phyloP scores from a whole-genome alignment of 2,888 invertebrate genomes.

The Arge pagana region DNA sequence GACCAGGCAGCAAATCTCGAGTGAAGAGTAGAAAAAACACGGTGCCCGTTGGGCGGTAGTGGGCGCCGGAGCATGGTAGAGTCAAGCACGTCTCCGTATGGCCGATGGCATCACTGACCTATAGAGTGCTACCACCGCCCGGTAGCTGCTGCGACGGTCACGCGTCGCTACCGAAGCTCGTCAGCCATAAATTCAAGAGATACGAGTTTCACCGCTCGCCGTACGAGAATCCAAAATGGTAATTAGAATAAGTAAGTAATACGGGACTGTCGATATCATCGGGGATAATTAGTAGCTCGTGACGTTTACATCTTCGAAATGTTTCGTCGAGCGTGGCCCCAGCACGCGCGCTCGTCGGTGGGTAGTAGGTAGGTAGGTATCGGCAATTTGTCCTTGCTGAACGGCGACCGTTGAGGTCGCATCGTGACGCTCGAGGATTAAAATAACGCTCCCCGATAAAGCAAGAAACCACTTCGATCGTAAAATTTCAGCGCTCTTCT shows the following conservation, averaged over 20 bases:
- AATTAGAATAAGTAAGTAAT: too few relatives aligned
- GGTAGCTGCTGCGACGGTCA: background rate
- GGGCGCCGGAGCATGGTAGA: slow-evolving; percentile 4
- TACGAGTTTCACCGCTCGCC: too few relatives aligned
- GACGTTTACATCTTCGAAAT: too few relatives aligned
- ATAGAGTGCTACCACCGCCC: slow-evolving; percentile 17
- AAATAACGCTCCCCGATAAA: slow-evolving; percentile 3
- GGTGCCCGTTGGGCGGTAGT: slow-evolving; percentile 7
- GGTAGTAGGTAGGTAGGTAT: too few relatives aligned
- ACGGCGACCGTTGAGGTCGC: background rate
- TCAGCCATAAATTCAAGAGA: too few relatives aligned
- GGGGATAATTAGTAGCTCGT: too few relatives aligned
- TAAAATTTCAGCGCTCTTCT: slow-evolving; percentile 7
- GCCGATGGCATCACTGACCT: slow-evolving; percentile 23
- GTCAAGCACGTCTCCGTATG: slow-evolving; percentile 7
- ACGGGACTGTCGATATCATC: too few relatives aligned
- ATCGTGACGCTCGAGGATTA: slow-evolving; percentile 6
- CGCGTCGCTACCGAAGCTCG: too few relatives aligned
- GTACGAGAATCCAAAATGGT: too few relatives aligned
- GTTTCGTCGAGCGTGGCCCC: too few relatives aligned
- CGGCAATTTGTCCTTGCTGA: too few relatives aligned
- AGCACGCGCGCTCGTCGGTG: too few relatives aligned
- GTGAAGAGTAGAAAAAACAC: slow-evolving; percentile 2
- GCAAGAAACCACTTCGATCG: background rate
- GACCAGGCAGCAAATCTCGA: background rate